phyloP scores from a whole-genome alignment of 2,888 invertebrate genomes.

The Resseliella maxima region DNA sequence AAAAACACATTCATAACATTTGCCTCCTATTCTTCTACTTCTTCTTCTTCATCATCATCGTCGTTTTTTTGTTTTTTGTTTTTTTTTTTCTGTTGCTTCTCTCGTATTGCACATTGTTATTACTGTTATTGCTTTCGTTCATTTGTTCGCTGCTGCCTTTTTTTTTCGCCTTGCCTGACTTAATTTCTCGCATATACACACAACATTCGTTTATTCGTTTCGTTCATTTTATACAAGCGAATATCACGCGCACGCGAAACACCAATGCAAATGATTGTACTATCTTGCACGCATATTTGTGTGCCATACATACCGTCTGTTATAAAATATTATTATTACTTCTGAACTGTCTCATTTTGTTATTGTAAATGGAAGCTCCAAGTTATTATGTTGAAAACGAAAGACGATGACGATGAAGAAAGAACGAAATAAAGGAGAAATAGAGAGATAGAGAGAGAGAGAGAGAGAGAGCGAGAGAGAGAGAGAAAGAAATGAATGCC shows the following conservation, averaged over 20 bases:
- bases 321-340: conserved; percentile 46
- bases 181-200: conserved; percentile 2
- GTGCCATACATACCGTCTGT: conserved; percentile 9
- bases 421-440: neutral
- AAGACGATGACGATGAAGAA: neutral
- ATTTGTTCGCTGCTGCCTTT: conserved; percentile 17
- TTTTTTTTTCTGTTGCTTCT: too few species aligned
- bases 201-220: neutral
- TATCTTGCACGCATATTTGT: conserved; percentile 18
- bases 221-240: neutral
- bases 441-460: too few species aligned
- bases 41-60: neutral
- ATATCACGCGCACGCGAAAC: neutral
- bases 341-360: conserved; percentile 40
- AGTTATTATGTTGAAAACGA: neutral
- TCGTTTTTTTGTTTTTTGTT: neutral
- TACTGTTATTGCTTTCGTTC: conserved; percentile 28
- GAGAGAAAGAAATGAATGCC: neutral
- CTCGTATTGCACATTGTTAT: conserved; percentile 5
- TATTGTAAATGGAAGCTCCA: neutral
- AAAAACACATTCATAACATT: conserved; percentile 44
- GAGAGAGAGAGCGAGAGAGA: too few species aligned
- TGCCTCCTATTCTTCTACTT: neutral
- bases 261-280: conserved; percentile 47
- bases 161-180: conserved; percentile 19